phyloP scores from a whole-genome alignment of 2,113 vertebrate genomes.

The Aphyosemion australe region DNA sequence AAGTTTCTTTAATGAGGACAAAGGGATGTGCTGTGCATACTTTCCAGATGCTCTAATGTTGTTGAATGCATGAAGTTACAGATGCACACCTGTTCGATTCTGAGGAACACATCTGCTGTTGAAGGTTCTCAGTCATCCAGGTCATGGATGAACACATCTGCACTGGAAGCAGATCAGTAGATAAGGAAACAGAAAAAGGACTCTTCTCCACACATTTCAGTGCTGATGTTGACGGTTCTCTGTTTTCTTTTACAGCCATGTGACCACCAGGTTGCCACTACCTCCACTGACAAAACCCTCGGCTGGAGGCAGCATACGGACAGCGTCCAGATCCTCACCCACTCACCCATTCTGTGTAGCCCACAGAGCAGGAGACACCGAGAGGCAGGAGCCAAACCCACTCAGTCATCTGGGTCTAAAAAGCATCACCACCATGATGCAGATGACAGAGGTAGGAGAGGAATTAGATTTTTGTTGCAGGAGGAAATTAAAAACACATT shows the following conservation, averaged over 20 bases:
- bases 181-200: too few species aligned
- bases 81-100: too few species aligned
- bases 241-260: constrained; percentile 26
- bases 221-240: constrained; percentile 1
- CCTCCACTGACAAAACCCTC: constrained; percentile 83
- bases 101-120: too few species aligned
- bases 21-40: too few species aligned
- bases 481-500: background rate
- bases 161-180: too few species aligned
- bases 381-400: constrained; percentile 39
- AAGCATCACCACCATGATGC: constrained; percentile 21
- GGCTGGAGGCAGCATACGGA: constrained; percentile 75
- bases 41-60: too few species aligned
- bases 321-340: constrained; percentile 71
- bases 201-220: too few species aligned
- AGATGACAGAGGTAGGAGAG: constrained; percentile 47
- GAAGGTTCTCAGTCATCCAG: too few species aligned
- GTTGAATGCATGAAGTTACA: too few species aligned
- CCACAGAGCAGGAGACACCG: constrained; percentile 79
- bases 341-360: constrained; percentile 74
- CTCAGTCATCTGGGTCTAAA: constrained; percentile 38
- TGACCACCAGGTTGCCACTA: constrained; percentile 76
- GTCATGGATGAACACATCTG: too few species aligned
- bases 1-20: too few species aligned
- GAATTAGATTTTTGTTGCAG: background rate